Evolutionary conservation across 2,797 vertebrate genomes (phyloP).

Genomic region (Galaxias olidus): DNA sequence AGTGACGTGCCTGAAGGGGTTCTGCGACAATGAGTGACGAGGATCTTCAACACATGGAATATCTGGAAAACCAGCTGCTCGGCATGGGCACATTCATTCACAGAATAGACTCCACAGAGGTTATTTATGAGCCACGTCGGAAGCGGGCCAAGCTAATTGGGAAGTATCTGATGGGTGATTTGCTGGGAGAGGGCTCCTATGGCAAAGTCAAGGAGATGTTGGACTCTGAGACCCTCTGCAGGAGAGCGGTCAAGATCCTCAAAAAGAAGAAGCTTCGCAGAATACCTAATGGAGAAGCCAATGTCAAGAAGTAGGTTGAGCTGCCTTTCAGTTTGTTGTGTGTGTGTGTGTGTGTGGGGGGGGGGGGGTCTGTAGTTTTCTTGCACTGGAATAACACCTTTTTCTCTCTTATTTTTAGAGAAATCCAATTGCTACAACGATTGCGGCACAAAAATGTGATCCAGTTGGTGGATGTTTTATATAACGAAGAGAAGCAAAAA

Average conservation of each 20-base stretch:
- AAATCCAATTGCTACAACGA: conserved; percentile 85
- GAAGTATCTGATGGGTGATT: conserved; percentile 88
- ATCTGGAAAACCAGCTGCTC: conserved; percentile 77
- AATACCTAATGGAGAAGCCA: conserved; percentile 88
- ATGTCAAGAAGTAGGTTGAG: conserved; percentile 82
- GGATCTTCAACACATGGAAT: conserved; percentile 60
- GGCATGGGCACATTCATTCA: conserved; percentile 90
- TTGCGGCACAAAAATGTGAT: conserved; percentile 87
- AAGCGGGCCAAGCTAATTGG: conserved; percentile 87
- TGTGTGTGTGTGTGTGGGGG: too few relatives aligned
- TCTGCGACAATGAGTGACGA: conserved; percentile 72
- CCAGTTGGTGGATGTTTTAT: conserved; percentile 87
- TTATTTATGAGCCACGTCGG: conserved; percentile 86
- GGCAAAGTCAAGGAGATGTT: conserved; percentile 92
- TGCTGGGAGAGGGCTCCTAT: conserved; percentile 86
- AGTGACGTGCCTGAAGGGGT: neutral
- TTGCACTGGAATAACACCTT: neutral
- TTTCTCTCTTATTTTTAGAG: conserved; percentile 63
- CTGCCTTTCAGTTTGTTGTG: neutral
- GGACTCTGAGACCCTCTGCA: conserved; percentile 87
- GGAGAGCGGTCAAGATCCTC: conserved; percentile 86
- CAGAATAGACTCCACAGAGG: conserved; percentile 88
- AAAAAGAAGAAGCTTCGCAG: conserved; percentile 89
- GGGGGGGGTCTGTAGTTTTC: neutral
- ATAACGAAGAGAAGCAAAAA: conserved; percentile 90